These are phyloP conservation scores for Panurus biarmicus DNA, from an alignment of 2,113 vertebrate species.

Conservation along the genomic window DNA sequence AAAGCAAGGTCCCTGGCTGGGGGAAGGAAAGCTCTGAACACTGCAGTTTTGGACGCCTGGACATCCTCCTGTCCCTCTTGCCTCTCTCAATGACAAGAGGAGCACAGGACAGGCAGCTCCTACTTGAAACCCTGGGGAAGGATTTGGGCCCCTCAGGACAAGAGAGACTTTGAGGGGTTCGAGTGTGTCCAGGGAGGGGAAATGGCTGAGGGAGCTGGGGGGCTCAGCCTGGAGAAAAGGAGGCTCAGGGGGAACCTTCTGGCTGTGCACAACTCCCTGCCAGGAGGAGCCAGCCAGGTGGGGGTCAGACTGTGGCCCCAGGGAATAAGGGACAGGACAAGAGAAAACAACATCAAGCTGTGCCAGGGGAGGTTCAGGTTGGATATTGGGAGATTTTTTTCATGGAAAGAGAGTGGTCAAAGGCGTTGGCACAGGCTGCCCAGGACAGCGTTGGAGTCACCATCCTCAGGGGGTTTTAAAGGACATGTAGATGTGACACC, in stretches of 20 bases:
- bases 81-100: neutral
- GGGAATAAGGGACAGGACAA: neutral
- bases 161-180: neutral
- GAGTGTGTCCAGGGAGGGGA: neutral
- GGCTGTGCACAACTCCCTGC: neutral
- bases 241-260: neutral
- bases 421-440: neutral
- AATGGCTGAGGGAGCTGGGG: too few relatives aligned
- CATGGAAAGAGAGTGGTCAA: neutral
- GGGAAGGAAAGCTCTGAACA: neutral
- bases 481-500: neutral
- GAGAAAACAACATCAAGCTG: accelerated
- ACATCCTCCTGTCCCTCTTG: neutral
- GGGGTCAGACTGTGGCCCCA: neutral
- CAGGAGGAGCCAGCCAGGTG: accelerated
- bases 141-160: neutral
- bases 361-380: neutral
- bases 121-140: neutral
- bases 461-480: neutral
- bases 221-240: neutral
- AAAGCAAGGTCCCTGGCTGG: neutral
- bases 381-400: neutral
- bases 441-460: neutral
- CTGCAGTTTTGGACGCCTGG: neutral
- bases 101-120: neutral